These are phyloP conservation scores for Dryomyza anilis DNA, from an alignment of 2,888 invertebrate species.

Conservation along the genomic window DNA sequence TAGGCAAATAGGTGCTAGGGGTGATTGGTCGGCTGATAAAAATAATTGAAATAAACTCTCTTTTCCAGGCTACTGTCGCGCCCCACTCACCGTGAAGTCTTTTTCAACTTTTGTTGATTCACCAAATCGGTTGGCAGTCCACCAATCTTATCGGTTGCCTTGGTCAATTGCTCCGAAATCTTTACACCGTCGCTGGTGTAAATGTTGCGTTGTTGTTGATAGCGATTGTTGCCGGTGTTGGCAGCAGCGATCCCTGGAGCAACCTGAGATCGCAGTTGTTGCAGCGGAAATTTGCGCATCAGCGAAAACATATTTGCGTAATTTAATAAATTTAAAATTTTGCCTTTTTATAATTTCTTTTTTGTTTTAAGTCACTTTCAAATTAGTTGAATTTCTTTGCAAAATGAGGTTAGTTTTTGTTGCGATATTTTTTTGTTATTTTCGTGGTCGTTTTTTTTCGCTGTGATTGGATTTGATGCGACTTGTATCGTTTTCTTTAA, in stretches of 20 bases:
- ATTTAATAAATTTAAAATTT: neutral
- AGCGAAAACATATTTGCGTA: constrained; percentile 46
- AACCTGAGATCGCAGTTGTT: constrained; percentile 23
- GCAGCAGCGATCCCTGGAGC: constrained; percentile 12
- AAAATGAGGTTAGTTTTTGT: neutral
- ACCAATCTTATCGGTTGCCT: constrained; percentile 48
- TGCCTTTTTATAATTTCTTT: neutral
- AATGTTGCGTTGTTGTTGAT: constrained; percentile 37
- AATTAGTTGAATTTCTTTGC: no score
- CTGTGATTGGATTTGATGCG: neutral
- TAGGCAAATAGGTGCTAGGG: neutral
- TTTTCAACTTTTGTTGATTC: constrained; percentile 51
- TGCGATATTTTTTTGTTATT: neutral
- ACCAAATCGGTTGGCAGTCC: constrained; percentile 50
- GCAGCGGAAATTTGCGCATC: constrained; percentile 41
- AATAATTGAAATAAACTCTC: neutral
- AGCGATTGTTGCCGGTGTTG: neutral
- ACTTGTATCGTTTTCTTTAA: neutral
- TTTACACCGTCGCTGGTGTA: constrained; percentile 52
- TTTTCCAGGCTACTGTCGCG: neutral
- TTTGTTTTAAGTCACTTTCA: neutral
- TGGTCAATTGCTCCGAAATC: constrained; percentile 47
- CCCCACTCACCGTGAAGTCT: constrained; percentile 46
- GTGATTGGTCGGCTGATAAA: neutral
- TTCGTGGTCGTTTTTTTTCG: neutral